These are phyloP conservation scores for Drosophila mercatorum DNA, from an alignment of 2,888 invertebrate genomes.

Conservation along the genomic window DNA sequence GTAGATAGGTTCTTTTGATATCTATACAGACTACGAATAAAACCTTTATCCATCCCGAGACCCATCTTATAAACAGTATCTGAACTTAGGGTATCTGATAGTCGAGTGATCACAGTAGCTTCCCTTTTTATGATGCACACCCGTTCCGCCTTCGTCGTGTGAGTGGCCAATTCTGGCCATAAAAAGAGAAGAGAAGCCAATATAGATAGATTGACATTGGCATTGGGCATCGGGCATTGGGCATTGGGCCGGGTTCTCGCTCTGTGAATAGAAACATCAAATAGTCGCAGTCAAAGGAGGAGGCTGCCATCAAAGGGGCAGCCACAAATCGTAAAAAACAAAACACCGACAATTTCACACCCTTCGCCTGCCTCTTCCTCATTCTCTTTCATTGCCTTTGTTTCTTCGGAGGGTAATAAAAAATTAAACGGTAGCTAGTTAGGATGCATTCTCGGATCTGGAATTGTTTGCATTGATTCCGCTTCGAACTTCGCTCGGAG, in stretches of 20 bases:
- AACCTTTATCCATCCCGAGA: neutral
- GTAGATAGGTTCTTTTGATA: neutral
- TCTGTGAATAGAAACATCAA: constrained; percentile 80
- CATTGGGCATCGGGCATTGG: constrained; percentile 32
- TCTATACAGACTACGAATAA: neutral
- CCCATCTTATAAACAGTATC: too few species aligned
- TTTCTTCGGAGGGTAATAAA: constrained; percentile 67
- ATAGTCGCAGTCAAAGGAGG: constrained; percentile 43
- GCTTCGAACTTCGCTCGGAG: constrained; percentile 21
- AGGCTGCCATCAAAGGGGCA: constrained; percentile 64
- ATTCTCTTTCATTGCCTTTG: neutral
- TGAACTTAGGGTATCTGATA: neutral
- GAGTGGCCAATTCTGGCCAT: constrained; percentile 54
- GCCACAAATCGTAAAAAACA: constrained; percentile 67
- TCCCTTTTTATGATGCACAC: constrained; percentile 54
- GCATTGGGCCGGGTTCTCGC: neutral
- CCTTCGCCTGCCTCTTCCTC: constrained; percentile 23
- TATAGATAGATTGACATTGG: constrained; percentile 52
- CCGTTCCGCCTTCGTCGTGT: constrained; percentile 28
- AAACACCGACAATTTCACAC: constrained; percentile 76
- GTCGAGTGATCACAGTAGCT: neutral
- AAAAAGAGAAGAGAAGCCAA: constrained; percentile 29
- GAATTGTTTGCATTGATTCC: constrained; percentile 67
- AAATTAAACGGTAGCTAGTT: constrained; percentile 81
- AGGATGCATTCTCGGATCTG: constrained; percentile 63